Evolutionary conservation across 2,797 vertebrate species (phyloP).

Genomic region (Oryzias sinensis): DNA sequence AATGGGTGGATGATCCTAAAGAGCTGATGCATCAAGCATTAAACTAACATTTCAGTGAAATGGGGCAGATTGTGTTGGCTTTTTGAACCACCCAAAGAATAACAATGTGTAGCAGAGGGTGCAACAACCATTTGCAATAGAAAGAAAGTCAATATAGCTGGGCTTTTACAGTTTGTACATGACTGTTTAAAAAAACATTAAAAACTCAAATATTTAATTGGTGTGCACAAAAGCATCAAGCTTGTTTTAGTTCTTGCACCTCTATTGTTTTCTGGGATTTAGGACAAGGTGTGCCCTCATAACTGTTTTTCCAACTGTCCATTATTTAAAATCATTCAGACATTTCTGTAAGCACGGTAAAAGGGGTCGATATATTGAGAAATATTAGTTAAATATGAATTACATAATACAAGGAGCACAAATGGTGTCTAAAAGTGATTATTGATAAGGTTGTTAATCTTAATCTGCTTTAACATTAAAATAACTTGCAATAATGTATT

Average conservation of each 20-base stretch:
- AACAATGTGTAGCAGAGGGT: background rate
- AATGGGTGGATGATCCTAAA: conserved; percentile 13
- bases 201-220: conserved; percentile 51
- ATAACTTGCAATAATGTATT: no score
- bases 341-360: conserved; percentile 6
- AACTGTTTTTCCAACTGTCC: background rate
- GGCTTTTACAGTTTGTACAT: conserved; percentile 27
- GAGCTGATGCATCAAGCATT: conserved; percentile 9
- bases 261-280: conserved; percentile 13
- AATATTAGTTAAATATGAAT: background rate
- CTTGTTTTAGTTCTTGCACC: conserved; percentile 2
- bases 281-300: conserved; percentile 32
- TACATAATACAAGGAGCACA: background rate
- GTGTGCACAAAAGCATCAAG: conserved; percentile 2
- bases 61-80: conserved; percentile 29
- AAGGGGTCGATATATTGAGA: background rate
- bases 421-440: no score
- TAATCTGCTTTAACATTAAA: no score
- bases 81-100: conserved; percentile 23
- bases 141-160: conserved; percentile 37
- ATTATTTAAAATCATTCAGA: background rate
- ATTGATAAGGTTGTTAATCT: no score
- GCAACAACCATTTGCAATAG: background rate
- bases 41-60: conserved; percentile 16
- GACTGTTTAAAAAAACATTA: conserved; percentile 2